A percentile compares a stretch with the other conserved stretches of the same genome.
phyloP scores from a whole-genome alignment of 2,888 invertebrate species.

The Eledona agricola region DNA sequence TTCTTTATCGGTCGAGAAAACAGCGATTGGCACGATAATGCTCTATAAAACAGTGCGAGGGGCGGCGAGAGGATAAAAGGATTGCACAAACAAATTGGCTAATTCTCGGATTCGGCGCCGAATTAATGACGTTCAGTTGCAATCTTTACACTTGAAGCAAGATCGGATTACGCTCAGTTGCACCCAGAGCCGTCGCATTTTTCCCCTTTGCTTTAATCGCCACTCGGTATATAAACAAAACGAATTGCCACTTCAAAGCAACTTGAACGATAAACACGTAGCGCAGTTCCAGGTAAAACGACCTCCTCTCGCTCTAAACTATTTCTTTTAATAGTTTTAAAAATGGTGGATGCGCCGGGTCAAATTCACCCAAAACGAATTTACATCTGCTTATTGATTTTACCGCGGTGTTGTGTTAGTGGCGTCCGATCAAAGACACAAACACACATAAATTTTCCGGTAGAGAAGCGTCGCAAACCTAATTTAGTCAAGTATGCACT shows the following conservation, averaged over 20 bases:
- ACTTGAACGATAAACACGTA: slow-evolving; percentile 23
- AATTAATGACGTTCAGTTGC: slow-evolving; percentile 52
- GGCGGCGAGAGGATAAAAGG: slow-evolving; percentile 49
- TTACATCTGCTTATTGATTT: no score
- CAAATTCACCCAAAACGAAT: no score
- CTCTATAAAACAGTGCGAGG: slow-evolving; percentile 55
- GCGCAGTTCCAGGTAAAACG: no score
- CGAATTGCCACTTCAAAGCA: slow-evolving; percentile 32
- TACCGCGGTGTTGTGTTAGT: no score
- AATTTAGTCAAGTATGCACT: slow-evolving; percentile 4
- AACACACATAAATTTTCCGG: no score
- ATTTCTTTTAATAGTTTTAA: slow-evolving; percentile 1
- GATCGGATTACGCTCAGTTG: slow-evolving; percentile 40
- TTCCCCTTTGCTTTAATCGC: slow-evolving; percentile 39
- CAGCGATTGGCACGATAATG: slow-evolving; percentile 58
- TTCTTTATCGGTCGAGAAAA: slow-evolving; percentile 51
- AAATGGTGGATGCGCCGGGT: neutral
- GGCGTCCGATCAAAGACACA: no score
- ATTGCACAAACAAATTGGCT: slow-evolving; percentile 58
- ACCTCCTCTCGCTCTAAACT: neutral
- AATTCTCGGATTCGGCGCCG: slow-evolving; percentile 54
- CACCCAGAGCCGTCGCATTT: slow-evolving; percentile 37
- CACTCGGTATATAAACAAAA: slow-evolving; percentile 43
- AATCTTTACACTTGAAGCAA: slow-evolving; percentile 48
- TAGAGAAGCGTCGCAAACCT: slow-evolving; percentile 1